Evolutionary conservation across 2,113 vertebrate genomes (phyloP), one percentile per base, ranked within the genome.

Genomic region (Saimiri boliviensis): DNA sequence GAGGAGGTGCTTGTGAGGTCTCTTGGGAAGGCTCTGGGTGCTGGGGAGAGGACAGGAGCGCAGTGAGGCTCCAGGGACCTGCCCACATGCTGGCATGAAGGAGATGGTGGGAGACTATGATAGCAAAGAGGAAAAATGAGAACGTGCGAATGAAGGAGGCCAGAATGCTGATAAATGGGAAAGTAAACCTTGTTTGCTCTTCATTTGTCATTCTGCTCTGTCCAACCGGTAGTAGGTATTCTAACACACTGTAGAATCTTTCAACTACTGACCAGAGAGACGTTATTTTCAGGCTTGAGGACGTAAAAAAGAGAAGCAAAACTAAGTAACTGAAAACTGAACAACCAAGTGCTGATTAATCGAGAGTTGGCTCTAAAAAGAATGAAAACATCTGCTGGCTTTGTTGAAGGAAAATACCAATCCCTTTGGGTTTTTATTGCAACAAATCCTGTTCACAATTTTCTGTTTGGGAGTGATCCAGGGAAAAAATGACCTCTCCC

Each of bases 401-500:
- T 97, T 81, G 89, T 82, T 85, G 84, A 96, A 97, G 92, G 58
- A 95, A 96, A 96, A 89, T 96, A 96, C 63, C 66, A 97, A 95
- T 93, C 87, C 96, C 97, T 88, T 93, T 96, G 97, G 98, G 95
- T 96, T 98, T 97, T 97, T 95, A 97, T 93, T 97, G 83, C 86
- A 97, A 93, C 54, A 93, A 97, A 97, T 97, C 17, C 96, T 98
- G 97, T 98, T 98, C 90, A 94, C 97, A 83, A 97, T 94, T 97
- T 98, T 97, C 97, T 97, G 85, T 77, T 91, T 82, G 63, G 96
- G 89, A 97, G 17, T 91, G 11, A 97, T 96, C 95, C 84, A 97
- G 93, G 97, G 98, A 98, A 98, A 98, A 98, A 98, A 91, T 45
- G 42, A 84, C 49, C 97, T 97, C 97, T 79, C 98, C 97, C 95